These are phyloP conservation scores for Drosophila sordidapex DNA, from an alignment of 2,888 invertebrate species.

Conservation along the genomic window DNA sequence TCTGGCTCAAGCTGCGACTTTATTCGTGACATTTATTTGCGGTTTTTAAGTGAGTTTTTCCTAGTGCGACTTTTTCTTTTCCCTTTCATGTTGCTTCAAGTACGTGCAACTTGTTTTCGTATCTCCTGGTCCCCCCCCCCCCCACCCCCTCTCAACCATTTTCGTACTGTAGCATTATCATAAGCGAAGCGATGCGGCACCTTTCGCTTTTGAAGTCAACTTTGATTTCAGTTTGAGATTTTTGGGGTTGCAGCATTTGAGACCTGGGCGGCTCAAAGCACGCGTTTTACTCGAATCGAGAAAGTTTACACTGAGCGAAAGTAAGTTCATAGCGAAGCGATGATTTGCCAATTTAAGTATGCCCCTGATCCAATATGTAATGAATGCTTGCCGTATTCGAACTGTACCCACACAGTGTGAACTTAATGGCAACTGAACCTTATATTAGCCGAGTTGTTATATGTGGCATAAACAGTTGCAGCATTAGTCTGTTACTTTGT, in stretches of 20 bases:
- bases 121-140: slow-evolving; percentile 8
- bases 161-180: slow-evolving; percentile 44
- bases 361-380: slow-evolving; percentile 44
- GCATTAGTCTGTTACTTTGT: not conserved
- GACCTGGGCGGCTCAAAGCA: slow-evolving; percentile 64
- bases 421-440: too few relatives aligned
- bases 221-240: slow-evolving; percentile 20
- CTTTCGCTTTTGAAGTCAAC: slow-evolving; percentile 70
- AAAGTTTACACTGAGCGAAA: slow-evolving; percentile 57
- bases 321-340: slow-evolving; percentile 55
- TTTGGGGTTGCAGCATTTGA: slow-evolving; percentile 5
- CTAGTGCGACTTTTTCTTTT: slow-evolving; percentile 56
- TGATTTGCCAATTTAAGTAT: slow-evolving; percentile 55
- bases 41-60: slow-evolving; percentile 59
- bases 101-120: slow-evolving; percentile 74
- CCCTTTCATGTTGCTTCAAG: slow-evolving; percentile 60
- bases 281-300: slow-evolving; percentile 45
- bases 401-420: not conserved
- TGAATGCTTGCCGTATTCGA: slow-evolving; percentile 38
- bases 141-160: slow-evolving; percentile 1
- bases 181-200: slow-evolving; percentile 54
- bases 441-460: not conserved
- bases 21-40: slow-evolving; percentile 78
- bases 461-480: not conserved
- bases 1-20: slow-evolving; percentile 52